Conservation (phyloP, 1,140 invertebrate genomes). For the Drosophila ambigua region DNA sequence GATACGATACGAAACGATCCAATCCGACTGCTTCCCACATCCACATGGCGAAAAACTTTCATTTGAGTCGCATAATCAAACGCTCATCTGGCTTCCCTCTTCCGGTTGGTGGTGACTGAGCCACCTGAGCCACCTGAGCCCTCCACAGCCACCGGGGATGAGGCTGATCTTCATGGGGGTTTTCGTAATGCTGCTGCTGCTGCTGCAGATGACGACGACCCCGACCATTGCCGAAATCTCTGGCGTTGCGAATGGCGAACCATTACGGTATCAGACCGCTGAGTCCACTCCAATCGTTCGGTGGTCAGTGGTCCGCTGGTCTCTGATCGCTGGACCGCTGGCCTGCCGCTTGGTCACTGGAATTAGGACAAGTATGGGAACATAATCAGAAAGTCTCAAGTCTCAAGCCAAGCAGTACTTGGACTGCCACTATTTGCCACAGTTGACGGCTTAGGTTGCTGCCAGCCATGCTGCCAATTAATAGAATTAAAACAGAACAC, state of each 20-base stretch:
- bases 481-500: slow-evolving; percentile 63
- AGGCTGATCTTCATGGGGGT: slow-evolving; percentile 3
- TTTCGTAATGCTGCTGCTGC: background rate
- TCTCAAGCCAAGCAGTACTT: background rate
- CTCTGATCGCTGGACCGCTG: slow-evolving; percentile 18
- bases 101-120: background rate
- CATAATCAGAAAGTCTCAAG: slow-evolving; percentile 26
- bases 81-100: background rate
- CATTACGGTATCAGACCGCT: too few species aligned
- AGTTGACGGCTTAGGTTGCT: slow-evolving; percentile 48
- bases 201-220: background rate
- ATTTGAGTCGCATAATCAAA: slow-evolving; percentile 11
- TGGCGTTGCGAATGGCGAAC: too few species aligned
- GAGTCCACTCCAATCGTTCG: background rate
- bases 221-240: slow-evolving; percentile 20
- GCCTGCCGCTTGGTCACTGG: slow-evolving; percentile 16
- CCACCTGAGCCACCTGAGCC: slow-evolving; percentile 14
- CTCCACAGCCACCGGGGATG: background rate
- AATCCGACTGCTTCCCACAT: slow-evolving; percentile 26
- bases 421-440: slow-evolving; percentile 30
- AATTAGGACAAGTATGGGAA: slow-evolving; percentile 45
- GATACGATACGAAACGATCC: too few species aligned
- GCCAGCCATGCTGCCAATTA: slow-evolving; percentile 55
- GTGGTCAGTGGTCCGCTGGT: slow-evolving; percentile 2
- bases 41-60: slow-evolving; percentile 22